These are phyloP conservation scores for Sminthurides aquaticus DNA, from an alignment of 2,888 invertebrate genomes.

Conservation along the genomic window DNA sequence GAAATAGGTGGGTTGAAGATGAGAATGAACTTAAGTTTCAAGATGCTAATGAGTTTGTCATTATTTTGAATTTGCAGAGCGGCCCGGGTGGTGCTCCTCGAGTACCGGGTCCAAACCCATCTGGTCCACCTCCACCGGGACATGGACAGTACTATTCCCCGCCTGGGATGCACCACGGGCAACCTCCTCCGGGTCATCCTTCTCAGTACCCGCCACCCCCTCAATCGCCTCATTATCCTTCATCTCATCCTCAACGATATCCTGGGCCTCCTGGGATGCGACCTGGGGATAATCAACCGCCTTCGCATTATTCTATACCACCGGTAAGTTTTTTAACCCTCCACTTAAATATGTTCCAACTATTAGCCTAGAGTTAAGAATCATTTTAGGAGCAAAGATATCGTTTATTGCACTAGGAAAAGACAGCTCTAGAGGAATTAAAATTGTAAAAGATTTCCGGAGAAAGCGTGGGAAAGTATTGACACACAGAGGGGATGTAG, in stretches of 20 bases:
- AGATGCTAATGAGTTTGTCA: no score
- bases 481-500: no score
- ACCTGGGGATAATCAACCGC: conserved; percentile 40
- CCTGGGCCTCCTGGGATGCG: conserved; percentile 38
- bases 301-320: conserved; percentile 37
- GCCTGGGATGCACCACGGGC: conserved; percentile 17
- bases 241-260: conserved; percentile 40
- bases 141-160: conserved; percentile 25
- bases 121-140: conserved; percentile 8
- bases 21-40: no score
- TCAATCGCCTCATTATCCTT: conserved; percentile 42
- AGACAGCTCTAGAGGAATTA: no score
- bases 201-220: conserved; percentile 36
- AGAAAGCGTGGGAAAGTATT: no score
- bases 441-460: no score
- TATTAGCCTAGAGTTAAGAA: neutral
- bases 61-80: no score
- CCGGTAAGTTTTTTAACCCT: conserved; percentile 11
- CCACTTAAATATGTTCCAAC: neutral
- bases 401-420: no score
- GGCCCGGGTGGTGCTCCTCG: conserved; percentile 29
- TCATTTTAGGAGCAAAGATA: no score
- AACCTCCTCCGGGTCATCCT: conserved; percentile 32
- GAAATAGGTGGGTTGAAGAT: no score
- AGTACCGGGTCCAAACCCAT: conserved; percentile 12